Percentiles rank a stretch among this genome's conserved stretches.
These are phyloP conservation scores for Xylocampa areola DNA, from an alignment of 2,888 invertebrate genomes.

Conservation along the genomic window DNA sequence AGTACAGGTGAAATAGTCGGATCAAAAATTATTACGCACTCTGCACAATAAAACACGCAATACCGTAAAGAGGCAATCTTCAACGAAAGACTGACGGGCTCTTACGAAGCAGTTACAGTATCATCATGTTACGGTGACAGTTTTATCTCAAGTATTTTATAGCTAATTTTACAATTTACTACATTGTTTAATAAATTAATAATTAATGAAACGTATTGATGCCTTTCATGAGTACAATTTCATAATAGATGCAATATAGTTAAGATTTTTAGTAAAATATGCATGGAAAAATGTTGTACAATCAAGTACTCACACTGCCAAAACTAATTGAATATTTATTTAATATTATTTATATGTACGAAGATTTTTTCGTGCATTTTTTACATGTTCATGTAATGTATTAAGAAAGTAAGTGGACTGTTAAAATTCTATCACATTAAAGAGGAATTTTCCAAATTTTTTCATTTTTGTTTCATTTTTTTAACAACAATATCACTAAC, in stretches of 20 bases:
- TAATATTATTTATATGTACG: conserved; percentile 45
- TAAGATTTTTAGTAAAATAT: conserved; percentile 50
- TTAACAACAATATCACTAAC: conserved; percentile 62
- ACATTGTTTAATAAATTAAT: conserved; percentile 36
- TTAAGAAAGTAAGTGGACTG: conserved; percentile 84
- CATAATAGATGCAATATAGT: conserved; percentile 60
- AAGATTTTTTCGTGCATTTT: conserved; percentile 57
- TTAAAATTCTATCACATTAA: conserved; percentile 87
- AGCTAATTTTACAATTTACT: conserved; percentile 59
- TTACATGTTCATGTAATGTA: conserved; percentile 61
- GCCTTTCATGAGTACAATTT: conserved; percentile 75
- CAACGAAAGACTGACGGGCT: conserved; percentile 16
- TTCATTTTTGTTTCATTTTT: conserved; percentile 76
- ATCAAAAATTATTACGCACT: too few species aligned
- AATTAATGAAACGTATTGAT: conserved; percentile 51
- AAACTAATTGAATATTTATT: conserved; percentile 46
- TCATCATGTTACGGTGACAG: conserved; percentile 22
- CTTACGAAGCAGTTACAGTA: conserved; percentile 29
- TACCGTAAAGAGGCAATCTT: conserved; percentile 1
- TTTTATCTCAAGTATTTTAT: conserved; percentile 54
- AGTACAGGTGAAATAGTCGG: too few species aligned
- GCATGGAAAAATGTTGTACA: conserved; percentile 52
- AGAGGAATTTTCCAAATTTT: conserved; percentile 69
- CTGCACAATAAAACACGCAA: too few species aligned
- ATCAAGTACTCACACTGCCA: conserved; percentile 52